These are phyloP conservation scores for Drosophila orena DNA, from an alignment of 1,140 invertebrate genomes.

Conservation along the genomic window DNA sequence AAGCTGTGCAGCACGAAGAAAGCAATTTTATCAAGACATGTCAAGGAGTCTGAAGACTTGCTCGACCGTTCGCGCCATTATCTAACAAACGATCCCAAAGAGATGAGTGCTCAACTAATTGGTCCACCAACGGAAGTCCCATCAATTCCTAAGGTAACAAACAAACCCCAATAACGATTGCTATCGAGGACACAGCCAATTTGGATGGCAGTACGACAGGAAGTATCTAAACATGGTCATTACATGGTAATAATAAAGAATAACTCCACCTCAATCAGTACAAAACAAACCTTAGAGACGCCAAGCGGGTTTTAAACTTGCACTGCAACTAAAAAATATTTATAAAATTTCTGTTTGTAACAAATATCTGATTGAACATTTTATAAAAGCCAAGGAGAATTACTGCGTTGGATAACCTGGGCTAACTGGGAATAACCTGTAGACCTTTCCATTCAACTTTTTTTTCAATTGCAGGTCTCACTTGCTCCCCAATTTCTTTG, in stretches of 20 bases:
- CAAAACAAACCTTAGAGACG: slow-evolving; percentile 25
- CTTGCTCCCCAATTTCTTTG: slow-evolving; percentile 5
- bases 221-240: too few species aligned
- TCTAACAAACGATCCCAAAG: slow-evolving; percentile 29
- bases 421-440: slow-evolving; percentile 10
- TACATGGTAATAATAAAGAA: slow-evolving; percentile 15
- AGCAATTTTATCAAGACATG: neutral
- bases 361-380: neutral
- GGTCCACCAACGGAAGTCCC: neutral
- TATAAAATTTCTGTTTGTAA: too few species aligned
- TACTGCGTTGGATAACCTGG: slow-evolving; percentile 1
- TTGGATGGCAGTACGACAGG: neutral
- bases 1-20: neutral
- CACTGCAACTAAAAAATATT: neutral
- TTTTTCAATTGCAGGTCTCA: slow-evolving; percentile 31
- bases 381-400: neutral
- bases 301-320: neutral
- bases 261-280: slow-evolving; percentile 33
- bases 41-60: slow-evolving; percentile 30
- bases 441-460: slow-evolving; percentile 4
- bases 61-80: slow-evolving; percentile 26
- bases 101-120: slow-evolving; percentile 12
- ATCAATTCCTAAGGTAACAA: neutral
- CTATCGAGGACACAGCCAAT: neutral
- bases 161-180: neutral